Evolutionary conservation across 2,113 vertebrate species (phyloP), one percentile per base, ranked within the genome.

Genomic region (Oncorhynchus keta): DNA sequence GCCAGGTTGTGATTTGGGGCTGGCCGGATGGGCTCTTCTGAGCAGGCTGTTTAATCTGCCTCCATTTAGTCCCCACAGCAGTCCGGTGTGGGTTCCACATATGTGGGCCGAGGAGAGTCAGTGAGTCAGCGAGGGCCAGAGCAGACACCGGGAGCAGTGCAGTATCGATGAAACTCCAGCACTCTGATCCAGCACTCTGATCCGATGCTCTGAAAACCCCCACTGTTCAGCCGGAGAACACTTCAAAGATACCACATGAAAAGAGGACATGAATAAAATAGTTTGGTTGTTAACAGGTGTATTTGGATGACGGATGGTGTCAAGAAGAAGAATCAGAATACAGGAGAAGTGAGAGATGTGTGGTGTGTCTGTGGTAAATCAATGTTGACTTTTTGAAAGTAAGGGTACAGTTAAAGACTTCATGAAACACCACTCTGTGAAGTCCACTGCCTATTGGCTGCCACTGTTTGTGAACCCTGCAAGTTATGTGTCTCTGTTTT

Each of bases 381-480:
- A 45, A 55, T 35, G 49, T 22, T 6, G 20, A 24, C 24, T 68
- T 79, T 72, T 72, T 2, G 11, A 39, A 11, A 80, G 57, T 55
- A 75, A 57, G 4, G 32, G 11, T 70, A 7, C 69, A 35, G 65
- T 1, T 26, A 18, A 72, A 28, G 24, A 66, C 39, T 49, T 55
- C 61, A 16, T 45, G 48, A 35, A 51, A 30, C 22, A 7, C n/a
- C 48, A 64, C 32, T 74, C 12, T 14, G 18, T 61, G 22, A 5
- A 68, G 75, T 11, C 68, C 48, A 49, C 35, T 45, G 75, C 77
- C 69, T 57, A 82, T 68, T 83, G 76, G 74, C 49, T 48, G 57
- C 26, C 13, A 49, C 49, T 59, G 77, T 83, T 76, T 76, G 12
- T 65, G 68, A 22, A 48, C 68, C 64, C 1, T 24, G 39, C 67